phyloP scores from a whole-genome alignment of 2,888 invertebrate genomes.

The Agonopterix subpropinquella region DNA sequence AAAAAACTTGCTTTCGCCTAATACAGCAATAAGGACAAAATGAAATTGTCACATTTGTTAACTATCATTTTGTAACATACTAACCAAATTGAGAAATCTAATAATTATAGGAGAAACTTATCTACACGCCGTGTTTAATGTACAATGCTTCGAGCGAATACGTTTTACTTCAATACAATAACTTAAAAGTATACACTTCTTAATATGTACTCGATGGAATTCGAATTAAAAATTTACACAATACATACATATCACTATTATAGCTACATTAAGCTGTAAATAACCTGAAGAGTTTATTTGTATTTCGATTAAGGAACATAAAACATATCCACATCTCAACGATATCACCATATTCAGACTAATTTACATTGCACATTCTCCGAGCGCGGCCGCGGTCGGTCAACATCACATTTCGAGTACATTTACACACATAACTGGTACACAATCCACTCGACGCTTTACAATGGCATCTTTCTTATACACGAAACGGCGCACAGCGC shows the following conservation, averaged over 20 bases:
- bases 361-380: conserved; percentile 72
- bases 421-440: conserved; percentile 51
- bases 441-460: conserved; percentile 47
- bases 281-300: conserved; percentile 71
- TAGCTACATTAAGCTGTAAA: conserved; percentile 71
- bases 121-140: conserved; percentile 72
- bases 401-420: conserved; percentile 56
- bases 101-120: conserved; percentile 68
- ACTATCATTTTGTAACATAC: conserved; percentile 64
- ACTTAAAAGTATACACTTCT: conserved; percentile 73
- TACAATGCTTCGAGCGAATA: conserved; percentile 75
- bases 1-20: conserved; percentile 80
- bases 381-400: conserved; percentile 50
- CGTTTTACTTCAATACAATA: conserved; percentile 68
- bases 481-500: conserved; percentile 55
- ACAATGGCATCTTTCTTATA: conserved; percentile 52
- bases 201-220: conserved; percentile 76
- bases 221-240: conserved; percentile 74
- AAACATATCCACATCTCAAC: conserved; percentile 72
- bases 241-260: conserved; percentile 69
- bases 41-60: conserved; percentile 68
- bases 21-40: conserved; percentile 73
- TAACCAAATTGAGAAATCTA: conserved; percentile 73
- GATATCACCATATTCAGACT: conserved; percentile 74
- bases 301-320: conserved; percentile 75